Base-by-base conservation (phyloP, 1,140 invertebrate species). In the Bombus superbus region DNA sequence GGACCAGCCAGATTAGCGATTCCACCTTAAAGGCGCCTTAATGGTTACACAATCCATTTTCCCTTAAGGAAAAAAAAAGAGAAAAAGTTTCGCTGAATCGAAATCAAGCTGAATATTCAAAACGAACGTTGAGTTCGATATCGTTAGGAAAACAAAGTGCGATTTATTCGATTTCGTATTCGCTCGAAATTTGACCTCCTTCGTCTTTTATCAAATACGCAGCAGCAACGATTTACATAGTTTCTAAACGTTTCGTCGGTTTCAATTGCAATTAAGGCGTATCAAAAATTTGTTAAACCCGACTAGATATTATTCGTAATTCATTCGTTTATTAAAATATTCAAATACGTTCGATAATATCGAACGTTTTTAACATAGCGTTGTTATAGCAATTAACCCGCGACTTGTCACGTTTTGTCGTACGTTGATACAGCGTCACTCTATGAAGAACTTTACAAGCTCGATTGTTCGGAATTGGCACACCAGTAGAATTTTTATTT, bases 1-100 rank as follows among this genome's bases (percentile, higher is more conserved):
- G 38, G 62, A 68, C 40, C 42, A 79, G 0, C 42, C 13, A 77
- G 28, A 77, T 77, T 77, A 77, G 32, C 75, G 75, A 77, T 77
- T 77, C 38, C 3, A 40, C 62, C 57, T n/a, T 62, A 40, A 77
- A 77, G 32, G 13, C 57, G 75, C 32, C 28, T 40, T 40, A 62
- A 40, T 77, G 75, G 38, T 77, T 42, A n/a, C 75, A 32, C 75
- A 22, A 77, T 62, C 28, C 28, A 77, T 77, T 42, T 59, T 59
- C 53, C 25, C 6, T 35, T 15, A 11, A 18, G 2, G 6, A 8
- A 18, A 35, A 32, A 25, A 22, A 57, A 57, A 25, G 6, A 4
- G 32, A 18, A 35, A 28, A 35, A 3, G 25, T 8, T 25, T 18
- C 3, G 25, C n/a, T 1, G 53, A 59, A 59, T 76, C n/a, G 40